Percentiles rank a stretch among this genome's conserved stretches.
Evolutionary conservation across 2,797 vertebrate species (phyloP).

Genomic region (Peromyscus aztecus): DNA sequence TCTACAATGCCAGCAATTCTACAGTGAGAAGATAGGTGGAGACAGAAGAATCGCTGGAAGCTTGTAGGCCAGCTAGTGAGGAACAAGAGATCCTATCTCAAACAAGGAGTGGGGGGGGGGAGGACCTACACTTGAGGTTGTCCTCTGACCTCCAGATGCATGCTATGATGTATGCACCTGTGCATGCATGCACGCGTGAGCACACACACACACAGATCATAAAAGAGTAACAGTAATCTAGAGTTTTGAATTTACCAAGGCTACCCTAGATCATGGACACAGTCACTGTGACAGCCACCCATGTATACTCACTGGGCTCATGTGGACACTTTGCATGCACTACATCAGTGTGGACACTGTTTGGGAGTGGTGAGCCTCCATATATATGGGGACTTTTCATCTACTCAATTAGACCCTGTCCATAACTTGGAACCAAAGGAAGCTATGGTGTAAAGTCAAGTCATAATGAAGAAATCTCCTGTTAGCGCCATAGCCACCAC

Average conservation of each 20-base stretch:
- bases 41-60: not conserved
- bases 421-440: not conserved
- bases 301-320: not conserved
- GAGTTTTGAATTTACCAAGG: not conserved
- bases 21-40: not conserved
- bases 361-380: not conserved
- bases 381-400: not conserved
- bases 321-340: not conserved
- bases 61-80: not conserved
- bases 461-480: not conserved
- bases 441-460: slow-evolving; percentile 3
- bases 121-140: not conserved
- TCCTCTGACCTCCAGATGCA: not conserved
- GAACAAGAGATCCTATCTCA: not conserved
- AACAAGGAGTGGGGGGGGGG: not conserved
- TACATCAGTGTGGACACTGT: not conserved
- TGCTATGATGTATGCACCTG: too few relatives aligned
- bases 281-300: not conserved
- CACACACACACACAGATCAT: not conserved
- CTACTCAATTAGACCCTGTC: not conserved
- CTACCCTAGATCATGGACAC: not conserved
- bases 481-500: not conserved
- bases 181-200: too few relatives aligned
- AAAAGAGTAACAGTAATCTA: not conserved
- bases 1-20: not conserved